Evolutionary conservation across 2,113 vertebrate genomes (phyloP).

Genomic region (Tylochromis polylepis): DNA sequence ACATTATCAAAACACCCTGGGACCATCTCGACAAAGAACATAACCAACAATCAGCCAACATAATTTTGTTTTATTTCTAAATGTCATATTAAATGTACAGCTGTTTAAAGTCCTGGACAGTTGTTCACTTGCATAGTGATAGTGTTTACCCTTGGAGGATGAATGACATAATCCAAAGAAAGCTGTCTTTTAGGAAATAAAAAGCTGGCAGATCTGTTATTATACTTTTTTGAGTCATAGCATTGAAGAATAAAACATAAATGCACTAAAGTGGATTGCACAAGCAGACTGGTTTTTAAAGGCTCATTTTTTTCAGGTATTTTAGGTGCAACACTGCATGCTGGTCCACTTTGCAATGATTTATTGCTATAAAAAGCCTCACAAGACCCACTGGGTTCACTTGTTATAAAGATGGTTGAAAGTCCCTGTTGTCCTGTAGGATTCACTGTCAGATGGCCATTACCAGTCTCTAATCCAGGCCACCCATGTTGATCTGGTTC

Average conservation of each 20-base stretch:
- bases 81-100: neutral
- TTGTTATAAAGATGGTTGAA: neutral
- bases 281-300: neutral
- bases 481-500: neutral
- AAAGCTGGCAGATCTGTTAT: neutral
- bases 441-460: neutral
- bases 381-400: neutral
- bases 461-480: neutral
- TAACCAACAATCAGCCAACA: neutral
- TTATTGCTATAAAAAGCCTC: neutral
- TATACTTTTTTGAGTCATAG: neutral
- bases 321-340: neutral
- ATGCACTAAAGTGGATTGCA: neutral
- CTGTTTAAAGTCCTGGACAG: neutral
- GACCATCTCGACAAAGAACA: neutral
- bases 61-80: neutral
- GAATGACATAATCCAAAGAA: neutral
- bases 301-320: neutral
- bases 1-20: neutral
- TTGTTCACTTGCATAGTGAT: neutral
- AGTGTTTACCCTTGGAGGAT: neutral
- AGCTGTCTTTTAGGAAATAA: neutral
- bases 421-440: neutral
- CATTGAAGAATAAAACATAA: neutral
- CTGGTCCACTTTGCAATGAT: conserved; percentile 6